These are phyloP conservation scores for Molorchus minor DNA, from an alignment of 2,888 invertebrate species.

Conservation along the genomic window DNA sequence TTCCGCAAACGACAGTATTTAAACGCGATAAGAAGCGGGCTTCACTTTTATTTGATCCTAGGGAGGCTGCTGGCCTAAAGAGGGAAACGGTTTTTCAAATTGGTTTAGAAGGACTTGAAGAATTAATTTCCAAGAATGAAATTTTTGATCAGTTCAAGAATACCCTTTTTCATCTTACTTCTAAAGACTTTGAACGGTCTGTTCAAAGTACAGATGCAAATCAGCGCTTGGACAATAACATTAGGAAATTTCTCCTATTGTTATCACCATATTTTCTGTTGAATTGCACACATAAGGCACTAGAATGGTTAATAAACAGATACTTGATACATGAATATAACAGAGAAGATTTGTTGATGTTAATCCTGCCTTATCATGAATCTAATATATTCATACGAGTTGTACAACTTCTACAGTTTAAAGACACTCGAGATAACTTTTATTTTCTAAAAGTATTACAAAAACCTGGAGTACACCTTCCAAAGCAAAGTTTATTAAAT, in stretches of 20 bases:
- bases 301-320: slow-evolving; percentile 95
- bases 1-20: slow-evolving; percentile 78
- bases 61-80: slow-evolving; percentile 88
- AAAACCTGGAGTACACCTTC: slow-evolving; percentile 77
- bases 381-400: slow-evolving; percentile 87
- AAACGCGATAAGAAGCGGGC: slow-evolving; percentile 74
- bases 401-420: slow-evolving; percentile 78
- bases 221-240: slow-evolving; percentile 74
- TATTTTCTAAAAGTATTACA: slow-evolving; percentile 79
- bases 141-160: slow-evolving; percentile 77
- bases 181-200: slow-evolving; percentile 82
- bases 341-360: slow-evolving; percentile 78
- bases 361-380: slow-evolving; percentile 92
- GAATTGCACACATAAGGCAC: slow-evolving; percentile 84
- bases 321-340: slow-evolving; percentile 92
- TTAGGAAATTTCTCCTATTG: slow-evolving; percentile 81
- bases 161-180: slow-evolving; percentile 79
- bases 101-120: slow-evolving; percentile 85
- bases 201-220: slow-evolving; percentile 81
- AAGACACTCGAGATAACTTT: slow-evolving; percentile 72
- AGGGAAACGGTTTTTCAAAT: slow-evolving; percentile 86
- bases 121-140: slow-evolving; percentile 78
- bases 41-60: slow-evolving; percentile 89
- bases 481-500: slow-evolving; percentile 77
- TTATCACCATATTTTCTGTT: slow-evolving; percentile 90